phyloP scores from a whole-genome alignment of 2,888 invertebrate genomes.

The Ophion ventricosus region DNA sequence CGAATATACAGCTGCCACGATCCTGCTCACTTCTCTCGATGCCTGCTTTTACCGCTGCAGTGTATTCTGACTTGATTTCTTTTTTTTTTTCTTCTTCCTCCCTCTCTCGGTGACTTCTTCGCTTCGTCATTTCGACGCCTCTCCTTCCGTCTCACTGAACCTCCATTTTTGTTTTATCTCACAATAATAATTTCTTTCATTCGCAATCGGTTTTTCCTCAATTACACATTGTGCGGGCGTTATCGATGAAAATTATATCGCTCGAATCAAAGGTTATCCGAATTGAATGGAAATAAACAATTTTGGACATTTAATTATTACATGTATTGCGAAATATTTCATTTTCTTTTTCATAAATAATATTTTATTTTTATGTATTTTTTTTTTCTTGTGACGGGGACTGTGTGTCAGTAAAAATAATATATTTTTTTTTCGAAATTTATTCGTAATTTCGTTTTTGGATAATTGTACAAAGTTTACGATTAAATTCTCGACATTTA shows the following conservation, averaged over 20 bases:
- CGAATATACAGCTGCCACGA: slow-evolving; percentile 71
- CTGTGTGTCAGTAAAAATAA: no score
- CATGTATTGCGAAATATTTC: no score
- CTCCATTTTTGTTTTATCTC: neutral
- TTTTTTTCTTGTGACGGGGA: no score
- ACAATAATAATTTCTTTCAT: neutral
- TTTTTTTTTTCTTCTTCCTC: slow-evolving; percentile 39
- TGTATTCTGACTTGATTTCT: slow-evolving; percentile 29
- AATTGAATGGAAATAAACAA: neutral
- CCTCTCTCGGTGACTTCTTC: neutral
- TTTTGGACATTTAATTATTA: no score
- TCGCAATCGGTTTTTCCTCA: neutral
- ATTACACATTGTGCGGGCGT: no score
- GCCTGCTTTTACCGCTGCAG: slow-evolving; percentile 47
- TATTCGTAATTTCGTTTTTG: no score
- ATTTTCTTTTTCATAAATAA: no score
- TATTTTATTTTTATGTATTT: neutral
- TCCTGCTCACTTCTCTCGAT: slow-evolving; percentile 56
- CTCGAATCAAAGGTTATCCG: neutral
- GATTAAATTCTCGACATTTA: no score
- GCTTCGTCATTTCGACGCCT: slow-evolving; percentile 1
- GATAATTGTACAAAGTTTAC: no score
- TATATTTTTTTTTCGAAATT: no score
- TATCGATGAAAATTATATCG: neutral
- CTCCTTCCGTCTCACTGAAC: slow-evolving; percentile 6